phyloP scores from a whole-genome alignment of 2,888 invertebrate genomes.

The Drosophila sordidula region DNA sequence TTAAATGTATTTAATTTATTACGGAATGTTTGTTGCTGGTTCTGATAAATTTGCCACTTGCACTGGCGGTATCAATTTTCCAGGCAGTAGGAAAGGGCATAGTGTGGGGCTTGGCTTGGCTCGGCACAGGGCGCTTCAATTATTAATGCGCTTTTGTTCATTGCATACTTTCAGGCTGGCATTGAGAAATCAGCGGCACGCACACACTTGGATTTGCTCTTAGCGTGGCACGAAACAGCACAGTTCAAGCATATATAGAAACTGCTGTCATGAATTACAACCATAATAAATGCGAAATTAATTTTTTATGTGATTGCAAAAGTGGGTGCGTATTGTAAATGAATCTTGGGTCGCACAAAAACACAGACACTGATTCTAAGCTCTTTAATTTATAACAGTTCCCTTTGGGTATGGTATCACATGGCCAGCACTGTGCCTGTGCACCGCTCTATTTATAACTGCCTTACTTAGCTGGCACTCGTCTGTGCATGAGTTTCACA shows the following conservation, averaged over 20 bases:
- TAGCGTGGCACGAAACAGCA: constrained; percentile 22
- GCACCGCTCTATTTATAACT: constrained; percentile 67
- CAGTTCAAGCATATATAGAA: constrained; percentile 36
- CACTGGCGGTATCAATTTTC: constrained; percentile 67
- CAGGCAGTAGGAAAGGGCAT: constrained; percentile 7
- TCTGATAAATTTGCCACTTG: constrained; percentile 66
- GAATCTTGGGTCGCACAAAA: background rate
- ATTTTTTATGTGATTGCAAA: constrained; percentile 32
- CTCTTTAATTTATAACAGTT: constrained; percentile 26
- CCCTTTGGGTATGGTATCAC: background rate
- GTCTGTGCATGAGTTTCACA: constrained; percentile 76
- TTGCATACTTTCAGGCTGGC: constrained; percentile 77
- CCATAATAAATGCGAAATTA: constrained; percentile 30
- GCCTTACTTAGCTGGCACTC: constrained; percentile 51
- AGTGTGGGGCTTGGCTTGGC: constrained; percentile 13
- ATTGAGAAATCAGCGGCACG: constrained; percentile 62
- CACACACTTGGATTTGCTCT: constrained; percentile 30
- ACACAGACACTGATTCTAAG: constrained; percentile 3
- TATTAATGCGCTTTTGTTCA: constrained; percentile 76
- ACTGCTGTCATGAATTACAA: constrained; percentile 36
- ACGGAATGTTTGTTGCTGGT: constrained; percentile 12
- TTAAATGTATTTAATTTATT: constrained; percentile 49
- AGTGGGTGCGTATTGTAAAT: constrained; percentile 18
- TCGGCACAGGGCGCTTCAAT: constrained; percentile 57
- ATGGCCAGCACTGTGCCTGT: constrained; percentile 21